phyloP scores from a whole-genome alignment of 1,140 invertebrate species.

The Ceratosolen fusciceps region DNA sequence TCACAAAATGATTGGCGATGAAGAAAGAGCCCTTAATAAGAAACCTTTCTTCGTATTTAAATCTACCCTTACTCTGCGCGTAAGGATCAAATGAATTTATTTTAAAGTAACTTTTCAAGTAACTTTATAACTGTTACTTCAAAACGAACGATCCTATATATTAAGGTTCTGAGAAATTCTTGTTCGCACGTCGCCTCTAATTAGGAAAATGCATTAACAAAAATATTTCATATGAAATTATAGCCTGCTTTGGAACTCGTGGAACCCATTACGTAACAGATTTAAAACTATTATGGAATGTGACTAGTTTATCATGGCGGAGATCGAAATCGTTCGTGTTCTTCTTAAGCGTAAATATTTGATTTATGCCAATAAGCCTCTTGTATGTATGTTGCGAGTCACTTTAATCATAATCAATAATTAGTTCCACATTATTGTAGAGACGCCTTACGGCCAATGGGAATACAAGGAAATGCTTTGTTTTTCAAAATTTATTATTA shows the following conservation, averaged over 20 bases:
- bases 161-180: conserved; percentile 2
- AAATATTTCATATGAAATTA: conserved; percentile 27
- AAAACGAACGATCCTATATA: not conserved
- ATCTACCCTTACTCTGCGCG: conserved; percentile 14
- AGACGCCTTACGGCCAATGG: too few species aligned
- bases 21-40: conserved; percentile 28
- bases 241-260: conserved; percentile 18
- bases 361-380: conserved; percentile 29
- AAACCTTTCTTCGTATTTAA: conserved; percentile 28
- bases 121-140: conserved; percentile 17
- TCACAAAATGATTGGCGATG: conserved; percentile 40
- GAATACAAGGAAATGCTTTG: too few species aligned
- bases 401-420: not conserved
- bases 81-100: conserved; percentile 11
- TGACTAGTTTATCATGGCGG: conserved; percentile 36
- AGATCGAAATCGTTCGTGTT: conserved; percentile 37
- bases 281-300: conserved; percentile 35
- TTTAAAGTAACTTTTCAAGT: conserved; percentile 29
- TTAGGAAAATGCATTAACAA: conserved; percentile 26
- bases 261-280: conserved; percentile 20
- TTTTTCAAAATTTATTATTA: too few species aligned
- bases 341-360: conserved; percentile 38
- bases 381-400: conserved; percentile 16
- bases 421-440: not conserved
- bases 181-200: not conserved